Evolutionary conservation across 2,113 vertebrate species (phyloP).

Genomic region (Microcebus jonahi): DNA sequence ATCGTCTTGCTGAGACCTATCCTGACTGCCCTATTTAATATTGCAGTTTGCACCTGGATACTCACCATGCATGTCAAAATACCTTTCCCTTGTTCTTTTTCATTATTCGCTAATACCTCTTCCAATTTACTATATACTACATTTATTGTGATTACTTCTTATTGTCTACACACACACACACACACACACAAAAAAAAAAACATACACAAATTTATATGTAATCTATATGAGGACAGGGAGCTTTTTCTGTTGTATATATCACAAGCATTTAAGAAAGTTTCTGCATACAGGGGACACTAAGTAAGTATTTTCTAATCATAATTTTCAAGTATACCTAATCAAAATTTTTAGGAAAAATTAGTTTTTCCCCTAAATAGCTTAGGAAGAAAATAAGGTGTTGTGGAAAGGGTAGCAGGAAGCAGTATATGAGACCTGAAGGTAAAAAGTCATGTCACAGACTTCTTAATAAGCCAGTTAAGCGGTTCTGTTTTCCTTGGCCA

Average conservation of each 20-base stretch:
- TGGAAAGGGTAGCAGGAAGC: neutral
- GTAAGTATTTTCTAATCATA: neutral
- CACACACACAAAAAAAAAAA: neutral
- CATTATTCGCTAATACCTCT: neutral
- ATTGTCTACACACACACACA: neutral
- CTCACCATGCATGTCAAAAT: neutral
- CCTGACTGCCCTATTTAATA: neutral
- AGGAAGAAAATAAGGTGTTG: neutral
- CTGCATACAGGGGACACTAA: neutral
- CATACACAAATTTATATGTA: neutral
- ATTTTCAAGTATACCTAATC: neutral
- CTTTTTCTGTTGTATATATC: neutral
- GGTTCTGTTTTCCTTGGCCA: neutral
- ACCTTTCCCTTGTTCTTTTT: neutral
- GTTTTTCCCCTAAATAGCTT: neutral
- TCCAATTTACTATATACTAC: neutral
- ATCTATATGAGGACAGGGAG: neutral
- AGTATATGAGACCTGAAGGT: neutral
- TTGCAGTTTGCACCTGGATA: neutral
- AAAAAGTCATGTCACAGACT: neutral
- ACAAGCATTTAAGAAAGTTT: neutral
- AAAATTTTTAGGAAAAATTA: neutral
- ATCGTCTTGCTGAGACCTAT: neutral
- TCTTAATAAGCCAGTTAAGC: neutral
- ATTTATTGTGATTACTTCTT: neutral